Conservation (phyloP, 2,888 invertebrate genomes). For the Hyles lineata region DNA sequence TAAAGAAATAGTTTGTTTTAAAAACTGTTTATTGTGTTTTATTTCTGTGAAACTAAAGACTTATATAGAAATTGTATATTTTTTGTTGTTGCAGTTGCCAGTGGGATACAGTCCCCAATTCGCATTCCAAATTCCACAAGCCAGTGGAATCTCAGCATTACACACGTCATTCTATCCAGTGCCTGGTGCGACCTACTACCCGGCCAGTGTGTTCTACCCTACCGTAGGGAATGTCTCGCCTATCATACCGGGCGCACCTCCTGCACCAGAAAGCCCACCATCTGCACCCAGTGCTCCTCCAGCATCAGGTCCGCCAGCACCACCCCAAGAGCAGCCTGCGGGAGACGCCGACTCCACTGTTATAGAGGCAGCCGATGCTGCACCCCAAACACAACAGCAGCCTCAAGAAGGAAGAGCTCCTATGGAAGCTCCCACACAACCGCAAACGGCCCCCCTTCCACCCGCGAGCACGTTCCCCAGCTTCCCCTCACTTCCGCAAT, state of each 20-base stretch:
- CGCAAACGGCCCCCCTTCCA: conserved; percentile 47
- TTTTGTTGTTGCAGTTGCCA: conserved; percentile 61
- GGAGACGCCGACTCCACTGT: conserved; percentile 73
- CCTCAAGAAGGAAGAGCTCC: conserved; percentile 45
- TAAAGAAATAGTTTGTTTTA: no score
- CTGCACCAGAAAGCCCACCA: conserved; percentile 33
- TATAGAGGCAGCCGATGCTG: conserved; percentile 69
- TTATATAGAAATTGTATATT: neutral
- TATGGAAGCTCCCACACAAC: conserved; percentile 40
- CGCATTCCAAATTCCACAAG: conserved; percentile 61
- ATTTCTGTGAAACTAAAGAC: no score
- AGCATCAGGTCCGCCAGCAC: conserved; percentile 36
- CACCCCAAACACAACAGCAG: conserved; percentile 50
- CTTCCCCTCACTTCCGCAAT: conserved; percentile 48
- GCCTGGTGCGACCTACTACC: conserved; percentile 58
- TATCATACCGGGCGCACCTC: conserved; percentile 44
- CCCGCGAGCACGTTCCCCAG: conserved; percentile 48
- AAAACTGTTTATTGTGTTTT: no score
- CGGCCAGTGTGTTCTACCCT: conserved; percentile 61
- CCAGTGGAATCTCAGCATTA: conserved; percentile 53
- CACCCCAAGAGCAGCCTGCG: conserved; percentile 38
- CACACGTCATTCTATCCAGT: conserved; percentile 61
- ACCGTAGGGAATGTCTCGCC: conserved; percentile 49
- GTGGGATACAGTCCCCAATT: conserved; percentile 62
- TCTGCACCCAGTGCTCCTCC: conserved; percentile 31